phyloP scores from a whole-genome alignment of 2,113 vertebrate species.

The Camelus bactrianus region DNA sequence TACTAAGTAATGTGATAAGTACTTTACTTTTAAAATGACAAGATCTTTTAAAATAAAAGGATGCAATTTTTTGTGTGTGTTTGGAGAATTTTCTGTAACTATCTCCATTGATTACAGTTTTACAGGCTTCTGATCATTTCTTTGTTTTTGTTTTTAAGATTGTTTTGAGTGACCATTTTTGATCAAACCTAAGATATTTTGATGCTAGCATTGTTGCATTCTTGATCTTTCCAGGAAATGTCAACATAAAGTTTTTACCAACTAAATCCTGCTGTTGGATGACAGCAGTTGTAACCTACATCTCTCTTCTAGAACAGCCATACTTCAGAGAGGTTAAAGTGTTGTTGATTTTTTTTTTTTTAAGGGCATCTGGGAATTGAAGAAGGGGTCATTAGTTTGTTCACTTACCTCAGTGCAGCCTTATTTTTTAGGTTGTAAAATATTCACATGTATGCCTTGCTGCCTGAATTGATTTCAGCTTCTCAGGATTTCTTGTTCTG shows the following conservation, averaged over 20 bases:
- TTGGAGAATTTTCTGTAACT: conserved; percentile 42
- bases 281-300: not conserved
- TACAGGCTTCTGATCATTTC: not conserved
- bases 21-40: not conserved
- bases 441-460: not conserved
- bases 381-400: not conserved
- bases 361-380: not conserved
- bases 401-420: not conserved
- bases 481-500: not conserved
- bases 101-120: not conserved
- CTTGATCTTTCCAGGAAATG: not conserved
- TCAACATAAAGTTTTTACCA: not conserved
- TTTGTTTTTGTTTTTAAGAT: conserved; percentile 7
- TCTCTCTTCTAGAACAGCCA: not conserved
- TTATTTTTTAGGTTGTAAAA: not conserved
- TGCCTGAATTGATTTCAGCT: not conserved
- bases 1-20: not conserved
- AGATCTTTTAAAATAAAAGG: not conserved
- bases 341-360: not conserved
- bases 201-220: not conserved
- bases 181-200: not conserved
- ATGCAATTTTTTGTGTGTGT: not conserved
- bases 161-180: conserved; percentile 31
- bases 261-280: not conserved
- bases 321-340: not conserved